phyloP scores from a whole-genome alignment of 2,113 vertebrate species.

The Elgaria multicarinata region DNA sequence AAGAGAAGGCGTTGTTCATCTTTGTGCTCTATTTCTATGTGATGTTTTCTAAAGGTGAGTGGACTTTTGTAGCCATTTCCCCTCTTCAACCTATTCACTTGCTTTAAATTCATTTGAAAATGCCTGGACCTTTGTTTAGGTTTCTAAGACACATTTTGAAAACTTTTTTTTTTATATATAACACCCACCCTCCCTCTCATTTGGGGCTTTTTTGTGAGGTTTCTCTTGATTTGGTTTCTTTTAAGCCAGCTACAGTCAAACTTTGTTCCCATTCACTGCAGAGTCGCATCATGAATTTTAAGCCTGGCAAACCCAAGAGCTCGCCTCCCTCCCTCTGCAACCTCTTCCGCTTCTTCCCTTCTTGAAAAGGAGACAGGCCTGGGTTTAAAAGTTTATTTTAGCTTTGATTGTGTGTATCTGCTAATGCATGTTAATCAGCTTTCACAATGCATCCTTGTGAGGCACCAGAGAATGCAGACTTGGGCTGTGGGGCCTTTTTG shows the following conservation, averaged over 20 bases:
- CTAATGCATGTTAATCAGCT: slow-evolving; percentile 72
- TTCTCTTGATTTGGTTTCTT: slow-evolving; percentile 75
- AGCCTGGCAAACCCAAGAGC: slow-evolving; percentile 48
- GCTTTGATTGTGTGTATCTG: slow-evolving; percentile 75
- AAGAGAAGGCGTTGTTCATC: not conserved
- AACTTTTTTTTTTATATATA: slow-evolving; percentile 7
- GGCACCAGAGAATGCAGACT: slow-evolving; percentile 59
- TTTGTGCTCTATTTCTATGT: not conserved
- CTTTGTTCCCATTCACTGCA: slow-evolving; percentile 74
- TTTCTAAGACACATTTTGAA: slow-evolving; percentile 78
- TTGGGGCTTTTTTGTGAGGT: slow-evolving; percentile 53
- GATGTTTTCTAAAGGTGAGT: slow-evolving; percentile 33
- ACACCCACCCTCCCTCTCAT: not conserved
- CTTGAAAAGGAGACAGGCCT: slow-evolving; percentile 71
- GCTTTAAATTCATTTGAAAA: slow-evolving; percentile 84
- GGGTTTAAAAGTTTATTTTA: slow-evolving; percentile 81
- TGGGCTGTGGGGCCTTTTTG: slow-evolving; percentile 50
- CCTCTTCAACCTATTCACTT: slow-evolving; percentile 53
- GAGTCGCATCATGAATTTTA: slow-evolving; percentile 76
- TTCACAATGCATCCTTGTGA: slow-evolving; percentile 69
- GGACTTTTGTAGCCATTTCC: slow-evolving; percentile 25
- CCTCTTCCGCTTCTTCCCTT: slow-evolving; percentile 68
- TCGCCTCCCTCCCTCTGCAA: slow-evolving; percentile 33
- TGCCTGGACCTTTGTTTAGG: slow-evolving; percentile 67
- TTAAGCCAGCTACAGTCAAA: slow-evolving; percentile 81